Evolutionary conservation across 1,140 invertebrate genomes (phyloP).

Genomic region (Diachasma alloeum): DNA sequence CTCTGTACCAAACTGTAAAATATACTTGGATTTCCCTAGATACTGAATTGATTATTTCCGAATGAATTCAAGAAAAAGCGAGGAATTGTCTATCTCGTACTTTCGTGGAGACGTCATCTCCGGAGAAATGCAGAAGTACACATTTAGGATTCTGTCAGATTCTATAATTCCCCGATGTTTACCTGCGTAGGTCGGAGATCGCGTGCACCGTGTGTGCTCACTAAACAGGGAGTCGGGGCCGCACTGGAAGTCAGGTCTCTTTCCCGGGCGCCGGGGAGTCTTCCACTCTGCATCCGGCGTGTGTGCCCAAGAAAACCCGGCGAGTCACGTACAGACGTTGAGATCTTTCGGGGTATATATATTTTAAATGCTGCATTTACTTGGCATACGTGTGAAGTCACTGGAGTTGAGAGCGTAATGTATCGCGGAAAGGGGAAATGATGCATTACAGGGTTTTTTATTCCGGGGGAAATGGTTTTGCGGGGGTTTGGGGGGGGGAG

Average conservation of each 20-base stretch:
- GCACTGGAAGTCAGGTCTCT: not conserved
- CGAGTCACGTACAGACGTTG: not conserved
- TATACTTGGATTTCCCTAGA: too few relatives aligned
- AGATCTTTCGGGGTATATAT: not conserved
- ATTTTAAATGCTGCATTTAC: constrained; percentile 1
- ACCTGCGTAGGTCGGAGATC: not conserved
- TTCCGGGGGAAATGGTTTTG: too few relatives aligned
- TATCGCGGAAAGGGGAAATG: too few relatives aligned
- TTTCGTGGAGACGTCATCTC: too few relatives aligned
- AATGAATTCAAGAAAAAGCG: too few relatives aligned
- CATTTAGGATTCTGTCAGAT: too few relatives aligned
- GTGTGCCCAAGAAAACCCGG: not conserved
- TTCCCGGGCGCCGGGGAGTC: not conserved
- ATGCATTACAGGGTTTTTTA: too few relatives aligned
- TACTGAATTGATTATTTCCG: too few relatives aligned
- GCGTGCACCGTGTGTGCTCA: not conserved
- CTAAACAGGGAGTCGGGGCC: not conserved
- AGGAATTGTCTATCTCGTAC: too few relatives aligned
- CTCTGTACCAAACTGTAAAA: too few relatives aligned
- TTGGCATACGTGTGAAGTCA: not conserved
- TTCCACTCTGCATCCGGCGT: not conserved
- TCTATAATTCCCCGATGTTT: not conserved
- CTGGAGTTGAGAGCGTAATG: not conserved
- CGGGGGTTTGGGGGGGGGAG: too few relatives aligned
- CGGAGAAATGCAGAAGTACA: too few relatives aligned